A percentile compares a stretch with the other conserved stretches of the same genome.
These are phyloP conservation scores for Silvanus unidentatus DNA, from an alignment of 2,888 invertebrate genomes.

Conservation along the genomic window DNA sequence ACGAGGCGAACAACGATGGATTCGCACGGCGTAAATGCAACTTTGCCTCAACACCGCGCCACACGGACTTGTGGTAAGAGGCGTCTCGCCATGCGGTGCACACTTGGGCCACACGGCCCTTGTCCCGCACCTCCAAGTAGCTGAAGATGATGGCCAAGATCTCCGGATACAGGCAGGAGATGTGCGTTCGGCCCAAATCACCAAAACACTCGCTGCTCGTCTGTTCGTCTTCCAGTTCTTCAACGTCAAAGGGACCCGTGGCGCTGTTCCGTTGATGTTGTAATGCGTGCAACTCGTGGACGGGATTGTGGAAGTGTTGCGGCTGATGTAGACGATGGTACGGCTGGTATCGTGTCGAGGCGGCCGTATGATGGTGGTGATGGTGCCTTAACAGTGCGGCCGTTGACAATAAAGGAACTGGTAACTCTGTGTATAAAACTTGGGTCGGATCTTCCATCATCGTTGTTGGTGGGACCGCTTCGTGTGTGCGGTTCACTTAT, in stretches of 20 bases:
- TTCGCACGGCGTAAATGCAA: conserved; percentile 79
- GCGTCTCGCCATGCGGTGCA: conserved; percentile 88
- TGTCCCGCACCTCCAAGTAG: conserved; percentile 79
- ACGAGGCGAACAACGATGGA: conserved; percentile 76
- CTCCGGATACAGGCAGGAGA: conserved; percentile 87
- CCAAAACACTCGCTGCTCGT: conserved; percentile 20
- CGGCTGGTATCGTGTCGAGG: conserved; percentile 52
- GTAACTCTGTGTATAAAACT: conserved; percentile 54
- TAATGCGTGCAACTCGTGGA: conserved; percentile 39
- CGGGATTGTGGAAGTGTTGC: conserved; percentile 48
- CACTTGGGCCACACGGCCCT: conserved; percentile 86
- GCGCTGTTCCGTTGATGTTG: conserved; percentile 21
- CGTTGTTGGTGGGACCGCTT: conserved; percentile 31
- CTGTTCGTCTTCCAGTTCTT: conserved; percentile 24
- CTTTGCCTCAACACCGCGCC: conserved; percentile 90
- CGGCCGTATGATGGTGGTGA: conserved; percentile 47
- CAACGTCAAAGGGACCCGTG: conserved; percentile 15
- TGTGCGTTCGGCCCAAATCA: conserved; percentile 58
- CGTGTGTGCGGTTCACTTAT: too few relatives aligned
- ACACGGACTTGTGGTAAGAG: conserved; percentile 85
- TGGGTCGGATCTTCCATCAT: conserved; percentile 53
- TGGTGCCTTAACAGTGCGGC: conserved; percentile 50
- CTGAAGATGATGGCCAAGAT: conserved; percentile 88
- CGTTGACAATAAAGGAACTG: conserved; percentile 51
- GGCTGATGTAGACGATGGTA: conserved; percentile 65